phyloP scores from a whole-genome alignment of 2,797 vertebrate species.

The Bucorvus abyssinicus region DNA sequence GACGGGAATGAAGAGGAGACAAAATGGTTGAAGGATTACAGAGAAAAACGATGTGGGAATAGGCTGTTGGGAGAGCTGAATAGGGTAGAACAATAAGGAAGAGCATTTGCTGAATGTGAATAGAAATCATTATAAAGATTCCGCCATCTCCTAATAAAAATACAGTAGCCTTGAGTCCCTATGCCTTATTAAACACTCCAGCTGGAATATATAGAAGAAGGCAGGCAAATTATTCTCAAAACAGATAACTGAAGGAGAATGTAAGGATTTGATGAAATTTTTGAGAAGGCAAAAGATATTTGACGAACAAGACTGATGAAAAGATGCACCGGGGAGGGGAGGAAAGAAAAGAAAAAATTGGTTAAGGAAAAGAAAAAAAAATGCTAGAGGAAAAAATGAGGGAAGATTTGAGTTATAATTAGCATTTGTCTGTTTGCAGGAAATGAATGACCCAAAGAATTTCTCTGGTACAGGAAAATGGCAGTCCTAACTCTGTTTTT shows the following conservation, averaged over 20 bases:
- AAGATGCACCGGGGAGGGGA: not conserved
- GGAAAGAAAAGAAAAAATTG: not conserved
- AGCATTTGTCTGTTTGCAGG: not conserved
- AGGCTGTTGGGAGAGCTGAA: conserved; percentile 1
- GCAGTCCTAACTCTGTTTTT: not conserved
- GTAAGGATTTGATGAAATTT: conserved; percentile 31
- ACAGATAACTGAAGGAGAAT: conserved; percentile 36
- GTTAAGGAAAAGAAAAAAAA: not conserved
- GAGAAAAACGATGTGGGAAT: not conserved
- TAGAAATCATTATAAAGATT: conserved; percentile 44
- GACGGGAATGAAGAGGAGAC: not conserved
- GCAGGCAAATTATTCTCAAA: conserved; percentile 43
- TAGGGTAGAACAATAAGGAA: conserved; percentile 38
- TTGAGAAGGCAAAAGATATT: conserved; percentile 25
- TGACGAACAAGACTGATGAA: not conserved
- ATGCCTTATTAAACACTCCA: conserved; percentile 51
- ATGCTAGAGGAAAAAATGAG: not conserved
- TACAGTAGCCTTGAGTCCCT: conserved; percentile 49
- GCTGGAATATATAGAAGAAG: conserved; percentile 29
- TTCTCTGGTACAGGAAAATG: not conserved
- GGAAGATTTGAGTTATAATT: conserved; percentile 8
- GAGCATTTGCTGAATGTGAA: conserved; percentile 33
- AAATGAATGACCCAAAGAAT: conserved; percentile 8
- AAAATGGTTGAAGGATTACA: conserved; percentile 7
- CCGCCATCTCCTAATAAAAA: conserved; percentile 50